These are phyloP conservation scores for Rhombomys opimus DNA, from an alignment of 2,113 vertebrate species.

Conservation along the genomic window DNA sequence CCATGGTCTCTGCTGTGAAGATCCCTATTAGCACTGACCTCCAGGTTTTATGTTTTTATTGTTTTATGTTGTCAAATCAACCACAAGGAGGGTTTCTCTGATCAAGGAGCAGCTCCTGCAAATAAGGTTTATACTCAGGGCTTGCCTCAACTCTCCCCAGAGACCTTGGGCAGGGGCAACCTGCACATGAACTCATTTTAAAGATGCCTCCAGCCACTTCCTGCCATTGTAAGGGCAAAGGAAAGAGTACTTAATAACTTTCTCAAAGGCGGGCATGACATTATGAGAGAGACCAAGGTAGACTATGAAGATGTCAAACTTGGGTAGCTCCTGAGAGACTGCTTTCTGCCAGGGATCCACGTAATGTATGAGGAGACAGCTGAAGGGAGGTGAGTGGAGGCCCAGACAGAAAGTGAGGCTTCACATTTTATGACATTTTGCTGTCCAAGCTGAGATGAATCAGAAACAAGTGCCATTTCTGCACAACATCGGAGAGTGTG, in stretches of 20 bases:
- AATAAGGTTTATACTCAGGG: not conserved
- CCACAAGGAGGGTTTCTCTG: not conserved
- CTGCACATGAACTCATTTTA: too few relatives aligned
- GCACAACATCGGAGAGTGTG: not conserved
- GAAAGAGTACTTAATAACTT: not conserved
- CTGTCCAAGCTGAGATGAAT: not conserved
- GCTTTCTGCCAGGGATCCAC: not conserved
- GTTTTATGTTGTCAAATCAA: not conserved
- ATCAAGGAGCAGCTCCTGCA: not conserved
- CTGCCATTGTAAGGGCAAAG: not conserved
- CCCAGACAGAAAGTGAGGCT: not conserved
- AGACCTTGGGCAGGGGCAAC: too few relatives aligned
- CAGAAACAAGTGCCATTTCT: not conserved
- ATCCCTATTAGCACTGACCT: not conserved
- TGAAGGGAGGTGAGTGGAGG: not conserved
- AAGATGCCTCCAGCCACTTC: not conserved
- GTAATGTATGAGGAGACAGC: not conserved
- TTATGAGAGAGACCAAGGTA: not conserved
- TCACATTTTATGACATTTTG: not conserved
- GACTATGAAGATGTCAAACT: not conserved
- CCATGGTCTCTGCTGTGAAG: not conserved
- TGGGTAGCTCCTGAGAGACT: too few relatives aligned
- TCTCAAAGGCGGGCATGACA: not conserved
- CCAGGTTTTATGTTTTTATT: not conserved
- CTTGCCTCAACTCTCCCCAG: not conserved